These are phyloP conservation scores for Listronotus bonariensis DNA, from an alignment of 1,140 invertebrate genomes.

Conservation along the genomic window DNA sequence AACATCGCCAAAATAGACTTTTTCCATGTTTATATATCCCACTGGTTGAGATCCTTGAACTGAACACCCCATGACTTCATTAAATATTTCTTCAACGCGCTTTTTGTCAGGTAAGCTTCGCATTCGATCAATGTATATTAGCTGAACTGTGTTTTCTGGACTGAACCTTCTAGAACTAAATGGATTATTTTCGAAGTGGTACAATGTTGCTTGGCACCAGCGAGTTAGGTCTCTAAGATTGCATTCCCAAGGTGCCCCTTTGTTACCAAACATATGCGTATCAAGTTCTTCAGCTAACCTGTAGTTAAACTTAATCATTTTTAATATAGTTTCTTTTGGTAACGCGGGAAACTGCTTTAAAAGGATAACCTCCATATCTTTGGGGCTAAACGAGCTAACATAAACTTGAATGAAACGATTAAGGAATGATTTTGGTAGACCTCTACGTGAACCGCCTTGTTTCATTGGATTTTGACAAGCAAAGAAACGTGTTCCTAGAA, in stretches of 20 bases:
- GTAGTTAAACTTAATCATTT: conserved; percentile 84
- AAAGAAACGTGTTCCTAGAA: conserved; percentile 81
- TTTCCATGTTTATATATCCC: conserved; percentile 59
- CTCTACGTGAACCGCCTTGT: conserved; percentile 94
- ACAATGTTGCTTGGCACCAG: conserved; percentile 77
- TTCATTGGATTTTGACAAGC: conserved; percentile 98
- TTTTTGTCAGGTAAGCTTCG: conserved; percentile 72
- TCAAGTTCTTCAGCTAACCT: conserved; percentile 69
- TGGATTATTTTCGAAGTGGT: conserved; percentile 33
- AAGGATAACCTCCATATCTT: conserved; percentile 75
- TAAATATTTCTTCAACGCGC: conserved; percentile 66
- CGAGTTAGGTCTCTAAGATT: conserved; percentile 94
- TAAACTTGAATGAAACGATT: conserved; percentile 98
- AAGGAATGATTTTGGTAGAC: conserved; percentile 94
- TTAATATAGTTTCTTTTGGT: conserved; percentile 62
- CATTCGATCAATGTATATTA: conserved; percentile 85
- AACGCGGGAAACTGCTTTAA: conserved; percentile 62
- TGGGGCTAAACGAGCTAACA: conserved; percentile 75
- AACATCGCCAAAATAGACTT: conserved; percentile 66
- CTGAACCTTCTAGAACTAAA: conserved; percentile 21
- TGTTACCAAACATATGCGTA: conserved; percentile 69
- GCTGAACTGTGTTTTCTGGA: conserved; percentile 59
- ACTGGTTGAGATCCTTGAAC: conserved; percentile 59
- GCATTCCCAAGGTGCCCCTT: conserved; percentile 93
- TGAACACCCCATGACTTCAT: conserved; percentile 61